These are phyloP conservation scores for Sus cebifrons DNA, from an alignment of 2,797 vertebrate genomes.

Conservation along the genomic window DNA sequence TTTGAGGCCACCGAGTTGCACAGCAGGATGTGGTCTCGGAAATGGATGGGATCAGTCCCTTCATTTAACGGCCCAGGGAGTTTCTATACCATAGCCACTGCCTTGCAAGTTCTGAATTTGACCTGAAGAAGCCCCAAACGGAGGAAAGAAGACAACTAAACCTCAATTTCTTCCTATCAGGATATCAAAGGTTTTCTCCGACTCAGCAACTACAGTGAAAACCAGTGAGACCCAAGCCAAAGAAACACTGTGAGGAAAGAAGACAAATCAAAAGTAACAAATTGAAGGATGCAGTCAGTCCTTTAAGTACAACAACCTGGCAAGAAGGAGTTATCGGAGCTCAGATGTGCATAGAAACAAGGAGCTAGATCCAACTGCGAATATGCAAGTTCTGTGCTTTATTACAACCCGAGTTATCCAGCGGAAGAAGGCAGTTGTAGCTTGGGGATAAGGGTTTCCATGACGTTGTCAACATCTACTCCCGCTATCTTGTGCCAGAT, in stretches of 20 bases:
- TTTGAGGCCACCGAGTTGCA: neutral
- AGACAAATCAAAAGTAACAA: neutral
- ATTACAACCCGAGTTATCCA: slow-evolving; percentile 40
- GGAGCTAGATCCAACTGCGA: neutral
- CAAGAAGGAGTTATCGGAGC: neutral
- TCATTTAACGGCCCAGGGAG: neutral
- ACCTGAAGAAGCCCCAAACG: neutral
- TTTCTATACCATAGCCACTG: neutral
- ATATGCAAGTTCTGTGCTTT: neutral
- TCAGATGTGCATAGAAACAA: neutral
- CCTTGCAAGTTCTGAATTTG: neutral
- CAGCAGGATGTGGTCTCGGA: neutral
- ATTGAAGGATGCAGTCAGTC: neutral
- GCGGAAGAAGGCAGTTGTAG: neutral
- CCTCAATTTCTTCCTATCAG: neutral
- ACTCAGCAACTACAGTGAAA: neutral
- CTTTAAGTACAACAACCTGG: neutral
- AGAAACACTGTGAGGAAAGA: neutral
- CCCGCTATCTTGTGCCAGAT: neutral
- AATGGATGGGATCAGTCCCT: neutral
- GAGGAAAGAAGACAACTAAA: neutral
- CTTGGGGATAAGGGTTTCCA: slow-evolving; percentile 24
- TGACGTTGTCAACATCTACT: neutral
- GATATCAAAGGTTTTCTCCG: neutral
- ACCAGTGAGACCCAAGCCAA: neutral